These are phyloP conservation scores for Chaetura pelagica DNA, from an alignment of 2,113 vertebrate species.

Conservation along the genomic window DNA sequence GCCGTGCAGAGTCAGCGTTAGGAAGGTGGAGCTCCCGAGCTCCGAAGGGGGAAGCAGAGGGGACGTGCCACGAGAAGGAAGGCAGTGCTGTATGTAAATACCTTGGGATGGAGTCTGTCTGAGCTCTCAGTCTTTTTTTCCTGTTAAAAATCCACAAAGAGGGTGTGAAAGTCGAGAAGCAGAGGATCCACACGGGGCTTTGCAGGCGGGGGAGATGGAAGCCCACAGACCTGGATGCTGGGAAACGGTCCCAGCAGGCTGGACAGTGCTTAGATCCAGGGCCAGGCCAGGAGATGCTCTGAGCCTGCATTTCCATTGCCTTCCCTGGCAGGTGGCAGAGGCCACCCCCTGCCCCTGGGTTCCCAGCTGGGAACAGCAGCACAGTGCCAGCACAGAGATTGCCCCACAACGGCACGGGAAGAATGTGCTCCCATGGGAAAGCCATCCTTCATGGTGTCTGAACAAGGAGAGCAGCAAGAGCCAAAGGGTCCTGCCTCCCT, in stretches of 20 bases:
- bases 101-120: constrained; percentile 89
- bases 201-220: neutral
- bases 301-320: neutral
- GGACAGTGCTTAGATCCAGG: neutral
- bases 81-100: constrained; percentile 79
- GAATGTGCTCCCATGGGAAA: neutral
- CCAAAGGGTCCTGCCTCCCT: neutral
- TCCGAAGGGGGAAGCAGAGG: constrained; percentile 22
- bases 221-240: neutral
- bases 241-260: neutral
- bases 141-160: constrained; percentile 88
- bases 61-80: constrained; percentile 6
- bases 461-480: neutral
- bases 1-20: constrained; percentile 52
- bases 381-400: neutral
- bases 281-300: neutral
- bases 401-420: accelerated
- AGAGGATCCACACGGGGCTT: neutral
- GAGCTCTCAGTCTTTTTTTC: constrained; percentile 88
- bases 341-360: neutral
- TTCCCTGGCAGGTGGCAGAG: neutral
- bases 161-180: constrained; percentile 49
- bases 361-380: neutral
- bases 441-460: neutral
- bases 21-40: neutral